Evolutionary conservation across 2,113 vertebrate genomes (phyloP).

Genomic region (Catharus bicknelli): DNA sequence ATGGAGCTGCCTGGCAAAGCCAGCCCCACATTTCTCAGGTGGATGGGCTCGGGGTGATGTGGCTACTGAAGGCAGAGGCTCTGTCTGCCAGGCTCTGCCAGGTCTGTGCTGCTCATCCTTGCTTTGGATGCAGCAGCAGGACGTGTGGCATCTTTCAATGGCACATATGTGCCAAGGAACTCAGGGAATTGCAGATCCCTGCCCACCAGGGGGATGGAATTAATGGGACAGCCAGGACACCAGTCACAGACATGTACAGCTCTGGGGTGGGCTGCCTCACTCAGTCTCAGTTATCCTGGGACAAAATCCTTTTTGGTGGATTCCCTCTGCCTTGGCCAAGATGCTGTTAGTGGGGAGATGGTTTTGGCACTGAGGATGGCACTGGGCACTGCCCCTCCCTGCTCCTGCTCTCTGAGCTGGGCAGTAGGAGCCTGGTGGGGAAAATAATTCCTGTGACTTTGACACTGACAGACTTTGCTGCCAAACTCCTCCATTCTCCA

Average conservation of each 20-base stretch:
- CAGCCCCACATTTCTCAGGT: background rate
- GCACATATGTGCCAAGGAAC: background rate
- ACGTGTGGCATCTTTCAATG: background rate
- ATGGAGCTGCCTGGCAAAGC: background rate
- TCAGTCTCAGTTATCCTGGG: background rate
- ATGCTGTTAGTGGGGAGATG: background rate
- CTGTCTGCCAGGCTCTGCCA: accelerated
- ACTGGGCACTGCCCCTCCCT: background rate
- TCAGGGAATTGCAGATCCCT: background rate
- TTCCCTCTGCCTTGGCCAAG: background rate
- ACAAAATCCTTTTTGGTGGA: background rate
- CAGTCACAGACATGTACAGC: accelerated
- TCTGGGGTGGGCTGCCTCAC: background rate
- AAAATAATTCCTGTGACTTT: background rate
- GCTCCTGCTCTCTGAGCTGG: background rate
- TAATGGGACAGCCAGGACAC: background rate
- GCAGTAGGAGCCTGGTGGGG: background rate
- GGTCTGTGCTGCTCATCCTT: background rate
- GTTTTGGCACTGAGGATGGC: background rate
- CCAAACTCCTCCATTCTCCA: background rate
- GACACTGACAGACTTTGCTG: background rate
- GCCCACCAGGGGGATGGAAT: background rate
- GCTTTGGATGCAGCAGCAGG: background rate
- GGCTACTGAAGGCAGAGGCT: background rate
- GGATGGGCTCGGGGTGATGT: background rate